These are phyloP conservation scores for Ectemnius continuus DNA, from an alignment of 2,888 invertebrate genomes.

Conservation along the genomic window DNA sequence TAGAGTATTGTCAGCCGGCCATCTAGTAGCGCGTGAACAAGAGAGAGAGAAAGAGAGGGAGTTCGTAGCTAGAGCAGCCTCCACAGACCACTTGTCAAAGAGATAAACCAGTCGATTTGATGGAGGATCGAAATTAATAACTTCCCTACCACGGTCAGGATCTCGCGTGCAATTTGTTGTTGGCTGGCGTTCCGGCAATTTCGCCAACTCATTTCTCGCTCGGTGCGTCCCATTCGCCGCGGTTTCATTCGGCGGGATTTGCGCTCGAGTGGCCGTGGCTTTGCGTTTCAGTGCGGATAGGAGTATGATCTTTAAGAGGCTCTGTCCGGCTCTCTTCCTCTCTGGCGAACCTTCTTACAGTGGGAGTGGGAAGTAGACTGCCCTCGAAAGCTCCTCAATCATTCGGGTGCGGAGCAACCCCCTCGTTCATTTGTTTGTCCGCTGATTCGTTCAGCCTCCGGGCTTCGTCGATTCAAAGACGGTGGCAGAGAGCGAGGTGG, in stretches of 20 bases:
- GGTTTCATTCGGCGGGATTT: no score
- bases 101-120: not conserved
- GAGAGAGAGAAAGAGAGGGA: no score
- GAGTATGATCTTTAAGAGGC: not conserved
- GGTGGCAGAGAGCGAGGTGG: constrained; percentile 29
- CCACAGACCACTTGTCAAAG: no score
- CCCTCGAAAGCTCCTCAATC: constrained; percentile 52
- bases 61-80: no score
- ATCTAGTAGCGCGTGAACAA: no score
- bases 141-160: not conserved
- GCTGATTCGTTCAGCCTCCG: constrained; percentile 60
- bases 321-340: not conserved
- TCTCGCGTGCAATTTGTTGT: constrained; percentile 2
- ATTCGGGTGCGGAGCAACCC: constrained; percentile 39
- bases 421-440: constrained; percentile 54
- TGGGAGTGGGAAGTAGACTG: constrained; percentile 34
- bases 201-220: constrained; percentile 1
- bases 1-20: not conserved
- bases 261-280: no score
- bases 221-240: not conserved
- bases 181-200: not conserved
- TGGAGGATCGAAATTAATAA: not conserved
- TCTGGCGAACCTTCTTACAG: no score
- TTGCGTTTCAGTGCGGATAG: not conserved
- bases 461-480: constrained; percentile 59